A percentile compares a stretch with the other conserved stretches of the same genome.
phyloP scores from a whole-genome alignment of 2,888 invertebrate genomes.

The Scrobipalpa atriplicella region DNA sequence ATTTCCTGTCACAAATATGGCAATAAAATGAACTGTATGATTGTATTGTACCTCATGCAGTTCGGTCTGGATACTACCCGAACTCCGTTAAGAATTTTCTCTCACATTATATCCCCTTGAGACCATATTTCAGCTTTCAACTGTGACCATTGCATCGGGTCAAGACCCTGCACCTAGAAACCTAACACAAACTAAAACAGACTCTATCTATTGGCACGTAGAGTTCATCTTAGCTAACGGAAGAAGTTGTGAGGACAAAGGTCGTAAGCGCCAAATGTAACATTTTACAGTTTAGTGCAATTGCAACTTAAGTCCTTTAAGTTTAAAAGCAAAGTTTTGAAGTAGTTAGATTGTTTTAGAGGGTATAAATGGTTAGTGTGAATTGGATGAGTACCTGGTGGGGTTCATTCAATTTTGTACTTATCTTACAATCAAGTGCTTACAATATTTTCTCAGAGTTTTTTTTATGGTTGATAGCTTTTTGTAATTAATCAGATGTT shows the following conservation, averaged over 20 bases:
- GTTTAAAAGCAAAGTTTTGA: conserved; percentile 15
- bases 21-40: neutral
- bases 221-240: neutral
- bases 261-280: conserved; percentile 20
- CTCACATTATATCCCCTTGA: conserved; percentile 10
- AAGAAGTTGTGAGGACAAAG: neutral
- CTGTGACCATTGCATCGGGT: conserved; percentile 60
- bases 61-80: neutral
- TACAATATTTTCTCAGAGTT: no score
- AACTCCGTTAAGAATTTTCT: conserved; percentile 9
- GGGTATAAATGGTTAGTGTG: neutral
- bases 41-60: neutral
- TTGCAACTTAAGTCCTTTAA: conserved; percentile 8
- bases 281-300: conserved; percentile 16
- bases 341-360: conserved; percentile 17
- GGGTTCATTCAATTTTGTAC: neutral
- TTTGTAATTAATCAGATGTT: no score
- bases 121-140: conserved; percentile 36
- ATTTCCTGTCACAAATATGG: neutral
- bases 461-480: no score
- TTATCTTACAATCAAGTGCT: no score
- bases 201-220: neutral
- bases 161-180: conserved; percentile 35
- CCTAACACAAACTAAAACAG: neutral
- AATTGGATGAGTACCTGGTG: neutral